Evolutionary conservation across 1,140 invertebrate genomes (phyloP), one percentile per base, ranked within the genome.

Genomic region (Drosophila melanica): DNA sequence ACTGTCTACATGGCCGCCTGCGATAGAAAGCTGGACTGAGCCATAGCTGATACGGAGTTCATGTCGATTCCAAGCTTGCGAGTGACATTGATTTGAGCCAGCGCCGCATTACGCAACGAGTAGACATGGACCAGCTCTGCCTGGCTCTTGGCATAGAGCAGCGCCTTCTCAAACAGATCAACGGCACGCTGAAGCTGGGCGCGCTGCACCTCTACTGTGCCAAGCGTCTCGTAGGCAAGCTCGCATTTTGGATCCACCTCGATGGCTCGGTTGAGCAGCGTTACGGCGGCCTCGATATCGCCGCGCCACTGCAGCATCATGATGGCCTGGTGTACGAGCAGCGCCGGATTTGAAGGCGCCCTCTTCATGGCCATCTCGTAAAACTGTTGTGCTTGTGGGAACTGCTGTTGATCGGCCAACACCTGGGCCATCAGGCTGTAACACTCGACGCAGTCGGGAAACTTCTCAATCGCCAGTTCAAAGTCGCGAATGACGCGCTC

Each of bases 181-280:
- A 98, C 94, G 7, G 98, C 97, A 84, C 95, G 93, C 54, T 95
- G 93, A 58, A 99, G 92, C 91, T 98, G 75, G 10, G 77, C 90
- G 10, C 96, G 95, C 93, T 98, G 97, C 72, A 98, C 96, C 95
- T 98, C 97, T 73, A 99, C 96, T 2, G 97, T 98, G 69, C 97
- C 98, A 51, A 99, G 93, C 27, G 98, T 98, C 93, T 99, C 98
- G 93, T 97, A 98, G 11, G 96, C 98, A 93, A 98, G 97, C 93
- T 98, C 96, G 94, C 97, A 98, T 92, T 97, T 97, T 23, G 96
- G 94, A 93, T 99, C 98, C 68, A 98, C 93, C 87, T 96, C 94
- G 63, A 99, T 95, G 3, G 97, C 97, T 92, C 96, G 95, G 42
- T 96, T 95, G 35, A 99, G 96, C 35, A 96, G 93, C 65, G 95